A percentile compares a stretch with the other conserved stretches of the same genome.
phyloP scores from a whole-genome alignment of 2,113 vertebrate genomes.

The Synchiropus splendidus region DNA sequence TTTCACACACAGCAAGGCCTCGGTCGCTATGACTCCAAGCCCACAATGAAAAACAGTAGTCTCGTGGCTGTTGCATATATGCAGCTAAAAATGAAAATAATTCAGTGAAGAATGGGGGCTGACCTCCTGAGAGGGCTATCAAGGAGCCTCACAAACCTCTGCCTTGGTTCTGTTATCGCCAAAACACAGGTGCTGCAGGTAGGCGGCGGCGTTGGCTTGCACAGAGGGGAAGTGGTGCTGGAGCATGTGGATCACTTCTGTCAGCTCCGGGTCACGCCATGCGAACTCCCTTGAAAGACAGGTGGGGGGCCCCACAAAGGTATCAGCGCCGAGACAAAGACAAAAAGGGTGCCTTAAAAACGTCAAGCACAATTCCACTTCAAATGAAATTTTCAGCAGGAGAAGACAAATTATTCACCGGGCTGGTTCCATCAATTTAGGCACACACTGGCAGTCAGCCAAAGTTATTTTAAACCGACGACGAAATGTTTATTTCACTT shows the following conservation, averaged over 20 bases:
- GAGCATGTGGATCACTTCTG: conserved; percentile 95
- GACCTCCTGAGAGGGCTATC: too few relatives aligned
- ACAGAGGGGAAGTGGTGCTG: conserved; percentile 95
- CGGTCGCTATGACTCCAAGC: too few relatives aligned
- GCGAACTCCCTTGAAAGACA: conserved; percentile 81
- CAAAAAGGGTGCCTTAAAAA: background rate
- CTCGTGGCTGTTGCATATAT: too few relatives aligned
- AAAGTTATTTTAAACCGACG: too few relatives aligned
- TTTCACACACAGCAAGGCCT: too few relatives aligned
- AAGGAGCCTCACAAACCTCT: conserved; percentile 67
- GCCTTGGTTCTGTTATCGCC: conserved; percentile 86
- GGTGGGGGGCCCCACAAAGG: conserved; percentile 15
- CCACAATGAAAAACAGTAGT: too few relatives aligned
- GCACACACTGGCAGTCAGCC: too few relatives aligned
- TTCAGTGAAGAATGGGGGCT: too few relatives aligned
- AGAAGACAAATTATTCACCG: background rate
- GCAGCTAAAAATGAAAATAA: too few relatives aligned
- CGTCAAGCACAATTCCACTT: background rate
- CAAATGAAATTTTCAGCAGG: conserved; percentile 5
- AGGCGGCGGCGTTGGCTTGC: conserved; percentile 92
- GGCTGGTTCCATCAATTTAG: too few relatives aligned
- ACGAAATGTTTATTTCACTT: too few relatives aligned
- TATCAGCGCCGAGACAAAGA: background rate
- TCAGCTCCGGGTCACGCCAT: conserved; percentile 90
- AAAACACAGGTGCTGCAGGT: conserved; percentile 94